Percentiles rank a stretch among this genome's conserved stretches.
phyloP scores from a whole-genome alignment of 2,888 invertebrate species.

The Lypha dubia region DNA sequence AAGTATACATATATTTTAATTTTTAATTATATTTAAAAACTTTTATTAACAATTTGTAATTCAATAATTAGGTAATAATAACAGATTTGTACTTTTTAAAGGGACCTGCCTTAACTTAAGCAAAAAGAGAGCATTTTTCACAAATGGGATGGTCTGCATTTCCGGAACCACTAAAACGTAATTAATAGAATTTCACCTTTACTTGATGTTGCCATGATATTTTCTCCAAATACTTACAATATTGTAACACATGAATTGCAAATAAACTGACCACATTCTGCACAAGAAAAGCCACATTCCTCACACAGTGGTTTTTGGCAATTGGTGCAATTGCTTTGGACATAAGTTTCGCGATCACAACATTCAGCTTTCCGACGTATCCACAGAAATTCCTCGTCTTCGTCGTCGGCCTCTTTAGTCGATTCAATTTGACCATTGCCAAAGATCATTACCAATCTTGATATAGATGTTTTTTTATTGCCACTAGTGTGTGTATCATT shows the following conservation, averaged over 20 bases:
- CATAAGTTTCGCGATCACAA: constrained; percentile 75
- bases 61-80: no score
- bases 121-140: constrained; percentile 75
- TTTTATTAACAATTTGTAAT: not conserved
- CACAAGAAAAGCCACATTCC: constrained; percentile 79
- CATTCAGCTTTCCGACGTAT: constrained; percentile 72
- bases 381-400: constrained; percentile 73
- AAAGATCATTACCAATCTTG: constrained; percentile 74
- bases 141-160: constrained; percentile 76
- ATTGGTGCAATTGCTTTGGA: constrained; percentile 76
- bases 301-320: constrained; percentile 78
- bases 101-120: not conserved
- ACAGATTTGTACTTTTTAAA: constrained; percentile 32
- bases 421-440: constrained; percentile 77
- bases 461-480: constrained; percentile 56
- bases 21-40: no score
- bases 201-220: not conserved
- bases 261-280: constrained; percentile 76
- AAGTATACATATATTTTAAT: no score
- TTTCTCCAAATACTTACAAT: constrained; percentile 76
- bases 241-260: constrained; percentile 78
- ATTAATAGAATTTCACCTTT: constrained; percentile 17
- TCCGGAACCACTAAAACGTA: constrained; percentile 75
- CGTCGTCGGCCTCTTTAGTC: constrained; percentile 68
- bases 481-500: constrained; percentile 20